These are phyloP conservation scores for Baryphthengus martii DNA, from an alignment of 2,113 vertebrate species.

Conservation along the genomic window DNA sequence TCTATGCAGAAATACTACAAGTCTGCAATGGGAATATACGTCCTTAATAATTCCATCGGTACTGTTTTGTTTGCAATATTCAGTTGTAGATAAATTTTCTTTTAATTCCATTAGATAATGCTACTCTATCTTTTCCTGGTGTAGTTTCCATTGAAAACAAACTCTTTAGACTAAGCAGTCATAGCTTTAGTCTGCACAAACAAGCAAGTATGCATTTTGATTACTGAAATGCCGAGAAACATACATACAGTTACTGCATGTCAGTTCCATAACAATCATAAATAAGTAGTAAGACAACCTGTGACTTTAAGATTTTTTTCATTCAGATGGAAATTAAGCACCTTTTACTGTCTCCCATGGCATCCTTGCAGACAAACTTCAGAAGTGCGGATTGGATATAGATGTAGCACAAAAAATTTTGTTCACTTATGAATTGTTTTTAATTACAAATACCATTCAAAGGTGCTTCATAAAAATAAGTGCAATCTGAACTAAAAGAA, in stretches of 20 bases:
- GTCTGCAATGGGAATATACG: background rate
- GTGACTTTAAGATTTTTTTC: background rate
- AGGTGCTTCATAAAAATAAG: background rate
- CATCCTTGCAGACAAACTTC: too few relatives aligned
- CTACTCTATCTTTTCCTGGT: background rate
- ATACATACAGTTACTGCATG: background rate
- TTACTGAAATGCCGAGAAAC: background rate
- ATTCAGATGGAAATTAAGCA: background rate
- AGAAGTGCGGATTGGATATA: too few relatives aligned
- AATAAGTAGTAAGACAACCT: background rate
- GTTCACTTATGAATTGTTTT: background rate
- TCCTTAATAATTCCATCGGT: background rate
- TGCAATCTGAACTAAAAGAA: background rate
- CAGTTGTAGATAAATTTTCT: background rate
- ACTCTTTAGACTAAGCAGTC: background rate
- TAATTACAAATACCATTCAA: background rate
- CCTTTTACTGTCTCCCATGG: too few relatives aligned
- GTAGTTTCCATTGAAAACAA: background rate
- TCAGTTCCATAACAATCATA: background rate
- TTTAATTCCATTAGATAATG: background rate
- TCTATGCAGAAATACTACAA: background rate
- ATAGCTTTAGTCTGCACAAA: background rate
- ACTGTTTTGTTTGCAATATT: background rate
- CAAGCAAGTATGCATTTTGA: background rate
- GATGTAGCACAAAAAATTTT: rapidly evolving